Base-by-base conservation (phyloP, 2,113 vertebrate genomes). In the Centropristis striata region DNA sequence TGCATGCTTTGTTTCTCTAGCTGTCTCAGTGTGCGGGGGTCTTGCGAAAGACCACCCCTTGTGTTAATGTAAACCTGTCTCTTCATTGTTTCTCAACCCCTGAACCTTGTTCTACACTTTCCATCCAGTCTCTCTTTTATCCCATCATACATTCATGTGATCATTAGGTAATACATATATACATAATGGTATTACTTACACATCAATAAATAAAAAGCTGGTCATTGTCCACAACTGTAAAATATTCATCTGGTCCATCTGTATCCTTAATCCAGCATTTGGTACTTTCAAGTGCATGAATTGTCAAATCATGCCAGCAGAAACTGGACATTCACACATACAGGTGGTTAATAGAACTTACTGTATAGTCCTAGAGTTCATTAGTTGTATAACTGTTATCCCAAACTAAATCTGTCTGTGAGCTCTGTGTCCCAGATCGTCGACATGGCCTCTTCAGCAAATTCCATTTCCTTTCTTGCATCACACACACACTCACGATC, bases 41-140 rank as follows among this genome's bases (percentile, higher is more conserved):
- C 60, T 84, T 83, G 75, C 27, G 18, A 60, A 80, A 91, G 86
- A 88, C 86, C 84, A 86, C 86, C 81, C 58, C 50, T n/a, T 47
- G 64, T 41, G 81, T 44, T 81, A 74, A 74, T 84, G 77, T 89
- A 84, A 89, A 87, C 83, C 60, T 72, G 68, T 73, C 53, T 77
- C 60, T 42, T 75, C 65, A 65, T 58, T 84, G 50, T 70, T 25
- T 61, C 70, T 53, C 70, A 51, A 16, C n/a, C 55, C 23, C n/a
- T 57, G 36, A 67, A 58, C 42, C 55, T 64, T 76, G 32, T 46
- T 36, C 57, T 47, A 9, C 5, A 57, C 27, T 76, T 78, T 74
- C 55, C 28, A 68, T 71, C 67, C 64, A 39, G 27, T 49, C 28
- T 25, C 37, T 76, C n/a, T 37, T 42, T 53, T 59, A 21, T 68